Conservation (phyloP, 2,888 invertebrate genomes). For the Chorisops tibialis region DNA sequence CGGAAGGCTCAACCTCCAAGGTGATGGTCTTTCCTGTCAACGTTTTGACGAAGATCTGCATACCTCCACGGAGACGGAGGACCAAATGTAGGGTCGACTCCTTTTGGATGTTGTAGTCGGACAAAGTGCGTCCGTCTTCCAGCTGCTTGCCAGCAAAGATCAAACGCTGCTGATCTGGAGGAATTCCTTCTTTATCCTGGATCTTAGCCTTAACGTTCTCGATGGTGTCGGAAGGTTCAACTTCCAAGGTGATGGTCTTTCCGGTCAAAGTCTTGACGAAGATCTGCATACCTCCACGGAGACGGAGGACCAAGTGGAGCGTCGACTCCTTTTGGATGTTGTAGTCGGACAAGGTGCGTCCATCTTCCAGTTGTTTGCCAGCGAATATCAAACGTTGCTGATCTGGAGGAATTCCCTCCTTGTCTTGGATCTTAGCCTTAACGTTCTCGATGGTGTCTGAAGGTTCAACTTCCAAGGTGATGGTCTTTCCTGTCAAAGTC, state of each 20-base stretch:
- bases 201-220: conserved; percentile 43
- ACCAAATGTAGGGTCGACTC: conserved; percentile 43
- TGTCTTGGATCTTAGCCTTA: conserved; percentile 27
- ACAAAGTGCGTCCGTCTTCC: conserved; percentile 43
- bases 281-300: conserved; percentile 71
- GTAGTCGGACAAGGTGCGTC: conserved; percentile 84
- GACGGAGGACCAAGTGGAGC: conserved; percentile 78
- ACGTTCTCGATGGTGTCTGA: conserved; percentile 29
- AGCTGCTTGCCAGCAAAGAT: conserved; percentile 43
- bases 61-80: conserved; percentile 40
- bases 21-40: conserved; percentile 43
- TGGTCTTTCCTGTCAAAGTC: conserved; percentile 26
- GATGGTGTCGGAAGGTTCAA: conserved; percentile 43
- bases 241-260: conserved; percentile 43
- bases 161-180: conserved; percentile 44
- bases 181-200: conserved; percentile 43
- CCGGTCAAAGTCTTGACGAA: conserved; percentile 44
- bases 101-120: conserved; percentile 44
- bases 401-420: conserved; percentile 28
- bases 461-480: conserved; percentile 27
- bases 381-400: conserved; percentile 29
- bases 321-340: conserved; percentile 92
- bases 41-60: conserved; percentile 40
- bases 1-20: conserved; percentile 39
- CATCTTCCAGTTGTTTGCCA: conserved; percentile 84